These are phyloP conservation scores for Phengaris arion DNA, from an alignment of 2,888 invertebrate species.

Conservation along the genomic window DNA sequence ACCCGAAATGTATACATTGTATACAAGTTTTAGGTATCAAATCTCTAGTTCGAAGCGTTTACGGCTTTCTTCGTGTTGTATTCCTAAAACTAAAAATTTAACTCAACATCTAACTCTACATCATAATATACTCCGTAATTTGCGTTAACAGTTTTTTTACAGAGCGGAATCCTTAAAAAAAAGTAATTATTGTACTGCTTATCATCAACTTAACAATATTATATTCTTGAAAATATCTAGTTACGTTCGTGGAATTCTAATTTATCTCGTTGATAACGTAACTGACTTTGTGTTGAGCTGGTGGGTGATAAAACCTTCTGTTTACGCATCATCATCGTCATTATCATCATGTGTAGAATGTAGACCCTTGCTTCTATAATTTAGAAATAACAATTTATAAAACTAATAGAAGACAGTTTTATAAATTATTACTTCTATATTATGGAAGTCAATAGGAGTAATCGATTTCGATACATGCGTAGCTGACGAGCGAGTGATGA, in stretches of 20 bases:
- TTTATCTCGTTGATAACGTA: conserved; percentile 19
- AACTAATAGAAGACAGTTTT: no score
- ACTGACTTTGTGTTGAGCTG: conserved; percentile 17
- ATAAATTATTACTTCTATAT: no score
- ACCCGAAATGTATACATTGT: background rate
- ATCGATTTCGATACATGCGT: no score
- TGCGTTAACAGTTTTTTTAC: conserved; percentile 1
- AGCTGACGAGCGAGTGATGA: no score
- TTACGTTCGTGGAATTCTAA: conserved; percentile 2
- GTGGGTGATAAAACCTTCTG: background rate
- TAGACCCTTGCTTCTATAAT: no score
- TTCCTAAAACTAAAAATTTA: background rate
- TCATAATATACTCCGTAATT: background rate
- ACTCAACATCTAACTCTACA: background rate
- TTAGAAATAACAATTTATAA: no score
- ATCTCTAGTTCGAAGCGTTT: background rate
- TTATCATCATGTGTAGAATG: no score
- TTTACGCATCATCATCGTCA: background rate
- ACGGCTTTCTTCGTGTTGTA: background rate
- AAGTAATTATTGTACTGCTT: conserved; percentile 9
- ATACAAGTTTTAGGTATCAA: background rate
- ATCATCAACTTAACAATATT: background rate
- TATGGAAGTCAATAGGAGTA: no score
- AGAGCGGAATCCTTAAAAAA: conserved; percentile 9
- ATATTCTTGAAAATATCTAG: background rate